phyloP scores from a whole-genome alignment of 53 echinoderm and acorn worm genomes.

The Crossaster papposus region DNA sequence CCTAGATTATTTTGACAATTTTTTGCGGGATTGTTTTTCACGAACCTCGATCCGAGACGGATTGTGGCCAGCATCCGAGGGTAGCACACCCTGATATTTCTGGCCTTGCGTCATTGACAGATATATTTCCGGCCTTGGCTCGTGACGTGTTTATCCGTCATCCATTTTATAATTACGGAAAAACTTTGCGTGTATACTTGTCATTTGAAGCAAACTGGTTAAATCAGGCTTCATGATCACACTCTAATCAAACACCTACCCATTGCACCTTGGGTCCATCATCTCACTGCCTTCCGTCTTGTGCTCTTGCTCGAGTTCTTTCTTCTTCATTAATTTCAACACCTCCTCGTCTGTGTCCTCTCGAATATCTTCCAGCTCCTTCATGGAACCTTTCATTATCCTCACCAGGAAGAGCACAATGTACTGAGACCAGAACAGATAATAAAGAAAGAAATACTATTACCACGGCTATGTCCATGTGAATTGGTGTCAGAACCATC shows the following conservation, averaged over 20 bases:
- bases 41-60: too few species aligned
- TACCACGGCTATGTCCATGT: background rate
- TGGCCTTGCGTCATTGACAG: too few species aligned
- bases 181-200: too few species aligned
- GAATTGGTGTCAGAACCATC: too few species aligned
- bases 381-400: slow-evolving; percentile 71
- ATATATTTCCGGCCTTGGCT: too few species aligned
- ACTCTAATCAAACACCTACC: slow-evolving; percentile 47
- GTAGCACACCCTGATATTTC: too few species aligned
- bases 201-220: background rate
- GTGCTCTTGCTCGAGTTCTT: background rate
- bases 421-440: slow-evolving; percentile 59
- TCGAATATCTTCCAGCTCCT: slow-evolving; percentile 85
- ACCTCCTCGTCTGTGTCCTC: slow-evolving; percentile 74
- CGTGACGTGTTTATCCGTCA: too few species aligned
- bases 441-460: background rate
- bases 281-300: background rate
- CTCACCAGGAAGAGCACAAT: slow-evolving; percentile 78
- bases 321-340: slow-evolving; percentile 9
- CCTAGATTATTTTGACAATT: too few species aligned
- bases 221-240: background rate
- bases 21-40: too few species aligned
- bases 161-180: too few species aligned
- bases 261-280: slow-evolving; percentile 60
- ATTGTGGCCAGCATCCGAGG: too few species aligned